phyloP scores from a whole-genome alignment of 2,888 invertebrate genomes.

The Chrysolina oricalcia region DNA sequence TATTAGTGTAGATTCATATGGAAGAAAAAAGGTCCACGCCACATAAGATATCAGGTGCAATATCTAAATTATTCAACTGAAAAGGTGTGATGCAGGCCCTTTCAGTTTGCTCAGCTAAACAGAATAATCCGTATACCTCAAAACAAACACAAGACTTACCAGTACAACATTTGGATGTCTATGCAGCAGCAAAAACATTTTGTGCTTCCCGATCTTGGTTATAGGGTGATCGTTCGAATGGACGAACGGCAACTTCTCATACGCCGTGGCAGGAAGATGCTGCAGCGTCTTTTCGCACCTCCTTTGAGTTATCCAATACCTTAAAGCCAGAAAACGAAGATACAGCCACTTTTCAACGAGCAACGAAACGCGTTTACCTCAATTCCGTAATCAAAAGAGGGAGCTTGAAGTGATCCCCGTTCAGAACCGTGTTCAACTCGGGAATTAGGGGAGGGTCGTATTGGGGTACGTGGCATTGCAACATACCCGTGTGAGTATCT shows the following conservation, averaged over 20 bases:
- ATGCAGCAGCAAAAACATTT: constrained; percentile 88
- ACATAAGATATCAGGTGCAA: too few species aligned
- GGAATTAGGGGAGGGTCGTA: constrained; percentile 87
- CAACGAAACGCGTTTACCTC: constrained; percentile 54
- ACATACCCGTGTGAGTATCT: constrained; percentile 94
- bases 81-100: too few species aligned
- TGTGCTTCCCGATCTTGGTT: constrained; percentile 83
- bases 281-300: constrained; percentile 96
- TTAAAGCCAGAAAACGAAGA: constrained; percentile 61
- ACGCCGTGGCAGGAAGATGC: constrained; percentile 91
- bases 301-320: constrained; percentile 93
- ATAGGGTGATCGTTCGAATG: constrained; percentile 87
- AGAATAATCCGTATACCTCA: too few species aligned
- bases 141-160: constrained; percentile 73
- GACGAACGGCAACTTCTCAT: constrained; percentile 88
- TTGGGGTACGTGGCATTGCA: constrained; percentile 93
- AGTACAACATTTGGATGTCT: constrained; percentile 90
- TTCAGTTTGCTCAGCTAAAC: too few species aligned
- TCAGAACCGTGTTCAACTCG: constrained; percentile 88
- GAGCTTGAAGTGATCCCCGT: constrained; percentile 81
- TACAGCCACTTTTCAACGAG: neutral
- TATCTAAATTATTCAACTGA: too few species aligned
- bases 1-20: too few species aligned
- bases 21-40: too few species aligned
- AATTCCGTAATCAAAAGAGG: constrained; percentile 81